Conservation (phyloP, 2,888 invertebrate genomes). For the Zonitis immaculata region DNA sequence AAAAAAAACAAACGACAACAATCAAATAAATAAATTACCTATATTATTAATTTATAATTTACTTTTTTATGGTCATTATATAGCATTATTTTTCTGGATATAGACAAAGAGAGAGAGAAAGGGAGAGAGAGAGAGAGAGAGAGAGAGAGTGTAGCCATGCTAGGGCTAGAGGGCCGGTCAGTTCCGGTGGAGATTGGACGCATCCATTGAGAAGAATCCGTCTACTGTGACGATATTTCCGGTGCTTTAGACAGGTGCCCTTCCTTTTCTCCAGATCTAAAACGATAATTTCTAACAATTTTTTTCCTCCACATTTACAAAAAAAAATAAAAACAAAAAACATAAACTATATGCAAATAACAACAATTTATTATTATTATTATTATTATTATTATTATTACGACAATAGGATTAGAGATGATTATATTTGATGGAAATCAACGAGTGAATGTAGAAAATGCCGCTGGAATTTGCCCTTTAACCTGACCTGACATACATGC, state of each 20-base stretch:
- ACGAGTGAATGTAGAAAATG: conserved; percentile 31
- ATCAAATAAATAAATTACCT: too few relatives aligned
- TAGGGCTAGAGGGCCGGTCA: conserved; percentile 36
- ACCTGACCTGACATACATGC: conserved; percentile 41
- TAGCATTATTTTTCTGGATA: too few relatives aligned
- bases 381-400: too few relatives aligned
- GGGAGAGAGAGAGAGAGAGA: too few relatives aligned
- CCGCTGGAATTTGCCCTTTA: conserved; percentile 34
- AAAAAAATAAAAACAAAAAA: too few relatives aligned
- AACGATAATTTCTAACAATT: conserved; percentile 20
- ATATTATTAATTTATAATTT: too few relatives aligned
- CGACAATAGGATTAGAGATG: not conserved
- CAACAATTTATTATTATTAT: too few relatives aligned
- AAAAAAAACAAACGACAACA: conserved; percentile 14
- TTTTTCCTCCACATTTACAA: too few relatives aligned
- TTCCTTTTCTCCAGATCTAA: conserved; percentile 31
- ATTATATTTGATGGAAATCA: conserved; percentile 20
- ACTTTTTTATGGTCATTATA: too few relatives aligned
- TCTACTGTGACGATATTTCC: conserved; percentile 45
- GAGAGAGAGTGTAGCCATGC: conserved; percentile 26
- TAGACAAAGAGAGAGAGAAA: too few relatives aligned
- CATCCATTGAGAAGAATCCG: conserved; percentile 44
- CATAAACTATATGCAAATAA: too few relatives aligned
- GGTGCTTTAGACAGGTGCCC: conserved; percentile 37
- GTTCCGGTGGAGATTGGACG: conserved; percentile 45